Conservation (phyloP, 2,113 vertebrate species). For the Dissostichus mawsoni region DNA sequence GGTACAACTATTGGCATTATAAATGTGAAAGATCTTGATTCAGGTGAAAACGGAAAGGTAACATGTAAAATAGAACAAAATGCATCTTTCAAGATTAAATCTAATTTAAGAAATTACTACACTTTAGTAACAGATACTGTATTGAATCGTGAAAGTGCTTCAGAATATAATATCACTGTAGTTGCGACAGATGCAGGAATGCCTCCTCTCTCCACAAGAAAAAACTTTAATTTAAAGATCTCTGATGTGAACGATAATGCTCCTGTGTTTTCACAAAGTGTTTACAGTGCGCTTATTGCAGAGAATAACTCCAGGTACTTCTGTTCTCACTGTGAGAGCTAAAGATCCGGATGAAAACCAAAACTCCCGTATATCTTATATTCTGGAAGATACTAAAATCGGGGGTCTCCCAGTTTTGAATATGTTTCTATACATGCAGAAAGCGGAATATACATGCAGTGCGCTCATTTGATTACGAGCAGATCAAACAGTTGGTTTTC, state of each 20-base stretch:
- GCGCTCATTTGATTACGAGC: constrained; percentile 72
- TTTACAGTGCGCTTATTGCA: constrained; percentile 37
- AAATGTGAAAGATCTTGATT: constrained; percentile 26
- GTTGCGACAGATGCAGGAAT: constrained; percentile 55
- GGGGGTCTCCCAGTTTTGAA: constrained; percentile 39
- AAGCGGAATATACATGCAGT: constrained; percentile 67
- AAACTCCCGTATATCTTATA: constrained; percentile 58
- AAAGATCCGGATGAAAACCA: constrained; percentile 54
- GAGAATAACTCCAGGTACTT: constrained; percentile 60
- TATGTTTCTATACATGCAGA: constrained; percentile 72
- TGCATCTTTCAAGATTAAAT: constrained; percentile 61
- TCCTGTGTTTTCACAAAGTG: constrained; percentile 57
- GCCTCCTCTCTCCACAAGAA: constrained; percentile 51
- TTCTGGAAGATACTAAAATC: constrained; percentile 58
- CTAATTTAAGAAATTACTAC: constrained; percentile 66
- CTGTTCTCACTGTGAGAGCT: constrained; percentile 26
- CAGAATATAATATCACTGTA: constrained; percentile 68
- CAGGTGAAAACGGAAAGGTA: constrained; percentile 17
- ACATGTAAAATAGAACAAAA: not conserved
- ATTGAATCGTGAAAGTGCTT: constrained; percentile 59
- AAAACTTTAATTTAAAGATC: constrained; percentile 55
- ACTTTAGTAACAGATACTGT: constrained; percentile 50
- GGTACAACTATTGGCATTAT: constrained; percentile 60
- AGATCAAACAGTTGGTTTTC: constrained; percentile 52
- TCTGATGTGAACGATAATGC: constrained; percentile 79